A percentile compares a stretch with the other conserved stretches of the same genome.
These are phyloP conservation scores for Lasioglossum malachurum DNA, from an alignment of 2,888 invertebrate species.

Conservation along the genomic window DNA sequence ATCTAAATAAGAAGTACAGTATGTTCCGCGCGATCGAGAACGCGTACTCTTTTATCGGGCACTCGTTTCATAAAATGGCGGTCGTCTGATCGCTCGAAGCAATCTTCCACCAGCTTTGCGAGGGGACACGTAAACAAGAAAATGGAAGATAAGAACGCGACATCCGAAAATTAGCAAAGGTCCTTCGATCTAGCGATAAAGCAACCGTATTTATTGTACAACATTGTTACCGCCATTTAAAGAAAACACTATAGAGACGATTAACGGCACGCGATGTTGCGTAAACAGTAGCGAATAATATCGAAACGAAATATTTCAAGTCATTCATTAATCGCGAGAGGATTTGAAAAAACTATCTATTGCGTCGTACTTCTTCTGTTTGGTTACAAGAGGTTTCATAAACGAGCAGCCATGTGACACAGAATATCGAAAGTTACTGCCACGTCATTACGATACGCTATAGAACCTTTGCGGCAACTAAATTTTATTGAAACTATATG, in stretches of 20 bases:
- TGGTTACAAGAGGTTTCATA: slow-evolving; percentile 1
- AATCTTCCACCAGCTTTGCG: slow-evolving; percentile 29
- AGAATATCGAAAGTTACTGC: slow-evolving; percentile 22
- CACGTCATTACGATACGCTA: slow-evolving; percentile 32
- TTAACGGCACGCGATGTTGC: neutral
- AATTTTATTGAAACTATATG: neutral
- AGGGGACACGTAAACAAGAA: slow-evolving; percentile 16
- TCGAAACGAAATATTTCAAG: neutral
- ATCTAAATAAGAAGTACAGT: slow-evolving; percentile 8
- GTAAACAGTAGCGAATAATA: slow-evolving; percentile 1
- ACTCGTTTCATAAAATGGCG: slow-evolving; percentile 60
- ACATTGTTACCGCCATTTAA: neutral
- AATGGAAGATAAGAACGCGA: neutral
- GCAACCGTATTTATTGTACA: slow-evolving; percentile 9
- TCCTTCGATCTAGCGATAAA: neutral
- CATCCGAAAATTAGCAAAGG: neutral
- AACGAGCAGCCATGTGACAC: slow-evolving; percentile 36
- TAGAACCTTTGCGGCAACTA: neutral
- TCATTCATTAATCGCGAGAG: neutral
- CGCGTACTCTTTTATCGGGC: slow-evolving; percentile 31
- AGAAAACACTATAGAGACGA: neutral
- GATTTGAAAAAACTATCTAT: neutral
- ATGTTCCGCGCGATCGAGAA: slow-evolving; percentile 37
- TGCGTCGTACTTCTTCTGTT: neutral
- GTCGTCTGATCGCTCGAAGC: slow-evolving; percentile 44